phyloP scores from a whole-genome alignment of 2,113 vertebrate genomes.

The Sturnus vulgaris region DNA sequence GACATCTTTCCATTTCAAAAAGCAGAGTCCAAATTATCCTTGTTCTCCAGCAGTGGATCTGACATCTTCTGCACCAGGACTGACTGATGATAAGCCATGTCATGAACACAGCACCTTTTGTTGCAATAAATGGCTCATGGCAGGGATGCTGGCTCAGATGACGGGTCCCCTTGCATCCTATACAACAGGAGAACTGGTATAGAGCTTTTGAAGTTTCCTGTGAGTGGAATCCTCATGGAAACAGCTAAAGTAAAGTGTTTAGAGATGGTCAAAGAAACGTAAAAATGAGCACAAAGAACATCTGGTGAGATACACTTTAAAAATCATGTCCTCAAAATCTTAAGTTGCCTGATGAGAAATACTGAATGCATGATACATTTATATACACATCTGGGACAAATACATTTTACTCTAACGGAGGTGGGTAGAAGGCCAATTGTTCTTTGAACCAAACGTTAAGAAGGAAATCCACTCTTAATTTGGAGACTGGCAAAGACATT shows the following conservation, averaged over 20 bases:
- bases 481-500: background rate
- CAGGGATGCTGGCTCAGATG: slow-evolving; percentile 44
- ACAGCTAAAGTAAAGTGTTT: background rate
- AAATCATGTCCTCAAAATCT: background rate
- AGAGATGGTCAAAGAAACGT: background rate
- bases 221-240: slow-evolving; percentile 13
- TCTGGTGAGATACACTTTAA: background rate
- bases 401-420: background rate
- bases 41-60: slow-evolving; percentile 51
- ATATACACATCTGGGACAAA: background rate
- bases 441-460: background rate
- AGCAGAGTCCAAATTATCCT: slow-evolving; percentile 44
- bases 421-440: background rate
- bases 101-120: slow-evolving; percentile 13
- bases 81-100: slow-evolving; percentile 56
- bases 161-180: background rate
- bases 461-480: background rate
- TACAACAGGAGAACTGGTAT: background rate
- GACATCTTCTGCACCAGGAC: slow-evolving; percentile 32
- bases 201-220: slow-evolving; percentile 49
- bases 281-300: background rate
- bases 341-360: background rate
- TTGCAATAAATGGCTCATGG: slow-evolving; percentile 55
- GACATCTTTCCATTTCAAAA: slow-evolving; percentile 45
- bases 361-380: background rate